phyloP scores from a whole-genome alignment of 2,797 vertebrate genomes.

The Sitta carolinensis region DNA sequence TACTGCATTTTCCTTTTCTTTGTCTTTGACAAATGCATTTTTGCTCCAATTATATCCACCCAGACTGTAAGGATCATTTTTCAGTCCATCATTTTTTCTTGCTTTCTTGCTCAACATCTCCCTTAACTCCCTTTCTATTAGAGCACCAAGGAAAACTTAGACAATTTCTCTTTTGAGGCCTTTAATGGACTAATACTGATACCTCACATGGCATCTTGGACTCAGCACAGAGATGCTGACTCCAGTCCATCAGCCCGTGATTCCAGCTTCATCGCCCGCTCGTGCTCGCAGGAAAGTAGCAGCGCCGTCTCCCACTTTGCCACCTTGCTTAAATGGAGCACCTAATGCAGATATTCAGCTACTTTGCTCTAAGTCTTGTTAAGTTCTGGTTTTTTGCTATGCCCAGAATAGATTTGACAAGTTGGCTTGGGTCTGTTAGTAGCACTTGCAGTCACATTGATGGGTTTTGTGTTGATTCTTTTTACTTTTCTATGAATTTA shows the following conservation, averaged over 20 bases:
- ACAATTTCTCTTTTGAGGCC: not conserved
- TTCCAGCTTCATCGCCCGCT: not conserved
- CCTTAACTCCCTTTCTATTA: not conserved
- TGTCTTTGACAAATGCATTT: conserved; percentile 50
- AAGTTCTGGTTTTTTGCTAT: not conserved
- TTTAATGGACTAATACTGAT: not conserved
- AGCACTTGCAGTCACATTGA: not conserved
- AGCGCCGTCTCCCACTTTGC: not conserved
- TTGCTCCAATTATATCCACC: conserved; percentile 36
- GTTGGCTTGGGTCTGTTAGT: not conserved
- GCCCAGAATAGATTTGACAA: not conserved
- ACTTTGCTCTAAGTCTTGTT: not conserved
- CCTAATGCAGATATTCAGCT: not conserved
- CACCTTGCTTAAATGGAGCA: not conserved
- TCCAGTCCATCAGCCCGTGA: not conserved
- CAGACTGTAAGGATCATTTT: conserved; percentile 20
- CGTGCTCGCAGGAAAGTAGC: not conserved
- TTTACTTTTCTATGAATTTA: not conserved
- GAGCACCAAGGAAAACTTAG: not conserved
- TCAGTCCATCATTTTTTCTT: conserved; percentile 23
- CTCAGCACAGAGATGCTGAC: not conserved
- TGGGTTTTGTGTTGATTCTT: not conserved
- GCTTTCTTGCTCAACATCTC: conserved; percentile 1
- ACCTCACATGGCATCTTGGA: not conserved
- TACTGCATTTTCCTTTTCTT: conserved; percentile 34